phyloP scores from a whole-genome alignment of 2,113 vertebrate genomes.

The Emydura subglobosa region DNA sequence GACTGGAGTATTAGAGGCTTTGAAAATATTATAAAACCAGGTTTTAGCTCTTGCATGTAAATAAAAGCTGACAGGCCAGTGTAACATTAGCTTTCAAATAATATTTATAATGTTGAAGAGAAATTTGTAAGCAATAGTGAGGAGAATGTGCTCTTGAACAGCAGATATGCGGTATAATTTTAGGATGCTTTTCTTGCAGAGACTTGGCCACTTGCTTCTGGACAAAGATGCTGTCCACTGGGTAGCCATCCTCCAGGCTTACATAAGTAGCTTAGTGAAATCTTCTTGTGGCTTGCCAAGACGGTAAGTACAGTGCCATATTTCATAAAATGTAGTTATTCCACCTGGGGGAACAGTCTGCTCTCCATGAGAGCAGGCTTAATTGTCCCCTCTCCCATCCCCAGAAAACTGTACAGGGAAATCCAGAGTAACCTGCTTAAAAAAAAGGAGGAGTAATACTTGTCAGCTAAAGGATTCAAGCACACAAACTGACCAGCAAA shows the following conservation, averaged over 20 bases:
- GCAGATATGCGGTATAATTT: background rate
- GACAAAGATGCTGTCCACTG: background rate
- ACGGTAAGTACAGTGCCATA: background rate
- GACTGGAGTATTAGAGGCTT: background rate
- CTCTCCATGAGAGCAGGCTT: background rate
- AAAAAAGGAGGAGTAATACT: background rate
- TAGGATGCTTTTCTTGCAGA: background rate
- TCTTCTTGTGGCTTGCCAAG: background rate
- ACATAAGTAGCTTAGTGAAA: background rate
- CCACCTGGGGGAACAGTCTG: background rate
- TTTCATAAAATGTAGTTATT: background rate
- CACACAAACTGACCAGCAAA: background rate
- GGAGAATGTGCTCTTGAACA: background rate
- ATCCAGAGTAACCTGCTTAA: background rate
- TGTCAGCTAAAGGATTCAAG: rapidly evolving
- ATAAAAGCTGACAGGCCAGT: background rate
- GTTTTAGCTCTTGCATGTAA: background rate
- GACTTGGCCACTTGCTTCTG: background rate
- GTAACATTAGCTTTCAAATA: background rate
- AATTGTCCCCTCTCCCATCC: background rate
- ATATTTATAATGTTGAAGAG: background rate
- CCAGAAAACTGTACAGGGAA: background rate
- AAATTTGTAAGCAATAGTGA: background rate
- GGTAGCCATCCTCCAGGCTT: background rate
- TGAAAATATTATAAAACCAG: background rate